These are phyloP conservation scores for Embiotoca jacksoni DNA, from an alignment of 2,113 vertebrate genomes.

Conservation along the genomic window DNA sequence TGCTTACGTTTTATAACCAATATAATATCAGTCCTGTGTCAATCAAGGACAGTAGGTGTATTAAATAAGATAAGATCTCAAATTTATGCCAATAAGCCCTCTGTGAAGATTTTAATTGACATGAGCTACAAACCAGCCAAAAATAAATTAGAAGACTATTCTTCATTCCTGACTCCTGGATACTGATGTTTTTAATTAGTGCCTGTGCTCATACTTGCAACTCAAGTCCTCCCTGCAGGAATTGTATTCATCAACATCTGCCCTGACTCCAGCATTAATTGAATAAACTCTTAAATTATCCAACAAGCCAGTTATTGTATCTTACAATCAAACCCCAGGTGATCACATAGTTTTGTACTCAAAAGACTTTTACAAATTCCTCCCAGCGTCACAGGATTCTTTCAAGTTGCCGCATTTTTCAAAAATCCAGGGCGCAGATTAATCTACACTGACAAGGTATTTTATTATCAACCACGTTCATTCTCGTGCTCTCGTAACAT, in stretches of 20 bases:
- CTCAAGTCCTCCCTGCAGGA: slow-evolving; percentile 50
- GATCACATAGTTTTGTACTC: slow-evolving; percentile 39
- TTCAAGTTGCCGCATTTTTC: slow-evolving; percentile 15
- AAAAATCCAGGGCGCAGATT: slow-evolving; percentile 6
- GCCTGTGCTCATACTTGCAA: slow-evolving; percentile 46
- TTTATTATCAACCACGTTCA: slow-evolving; percentile 14
- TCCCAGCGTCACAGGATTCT: slow-evolving; percentile 20
- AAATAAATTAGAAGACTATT: slow-evolving; percentile 53
- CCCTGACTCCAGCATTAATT: slow-evolving; percentile 64
- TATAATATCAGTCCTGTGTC: slow-evolving; percentile 1
- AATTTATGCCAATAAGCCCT: slow-evolving; percentile 19
- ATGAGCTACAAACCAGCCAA: slow-evolving; percentile 45
- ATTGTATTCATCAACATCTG: slow-evolving; percentile 71
- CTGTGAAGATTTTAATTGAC: slow-evolving; percentile 37
- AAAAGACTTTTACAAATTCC: slow-evolving; percentile 36
- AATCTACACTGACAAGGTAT: slow-evolving; percentile 1
- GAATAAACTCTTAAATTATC: slow-evolving; percentile 67
- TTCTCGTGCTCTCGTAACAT: slow-evolving; percentile 8
- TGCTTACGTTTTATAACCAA: slow-evolving; percentile 10
- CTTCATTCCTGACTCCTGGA: slow-evolving; percentile 46
- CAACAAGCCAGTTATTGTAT: slow-evolving; percentile 51
- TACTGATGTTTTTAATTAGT: slow-evolving; percentile 71
- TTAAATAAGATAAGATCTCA: slow-evolving; percentile 34
- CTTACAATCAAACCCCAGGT: slow-evolving; percentile 59
- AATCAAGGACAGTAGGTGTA: slow-evolving; percentile 3